Base-by-base conservation (phyloP, 2,888 invertebrate species). In the Panopea generosa region DNA sequence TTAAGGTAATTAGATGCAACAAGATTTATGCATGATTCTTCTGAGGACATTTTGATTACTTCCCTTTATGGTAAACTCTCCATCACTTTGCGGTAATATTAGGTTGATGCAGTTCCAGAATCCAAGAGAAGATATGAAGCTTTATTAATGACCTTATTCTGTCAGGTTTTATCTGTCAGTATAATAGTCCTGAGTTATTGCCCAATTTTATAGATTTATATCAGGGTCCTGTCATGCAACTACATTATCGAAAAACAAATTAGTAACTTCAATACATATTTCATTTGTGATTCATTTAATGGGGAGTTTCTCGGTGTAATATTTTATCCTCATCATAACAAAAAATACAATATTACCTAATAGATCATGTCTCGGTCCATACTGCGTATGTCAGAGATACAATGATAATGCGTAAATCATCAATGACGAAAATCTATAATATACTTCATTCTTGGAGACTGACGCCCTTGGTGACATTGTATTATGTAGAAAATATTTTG, bases 161-260 rank as follows among this genome's bases (percentile, higher is more conserved):
- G 27, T 53, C 53, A 53, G 26, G 26, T 16, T 29, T 40, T n/a
- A 47, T 62, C 52, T 53, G 60, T 52, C 60, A 40, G 70, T 63
- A 75, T 69, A 69, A 40, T 52, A 49, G 52, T 38, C 29, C 29
- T 80, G 69, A 80, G 72, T 63, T 80, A 76, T 72, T 22, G 75
- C 72, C 68, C 69, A 76, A 80, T 80, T 69, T 75, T 40, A 56
- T 59, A 38, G 67, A 67, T 67, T 67, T 67, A 67, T 50, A 49
- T 67, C 49, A 29, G 6, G 29, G 38, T 50, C 53, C 26, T 80
- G 79, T 72, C 79, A 73, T 52, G 61, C 56, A 72, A 76, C 69
- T 61, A 76, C 79, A 80, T 76, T 80, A 80, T 76, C 55, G 72
- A 75, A 76, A 70, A 76, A 75, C 79, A 75, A 72, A 80, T 76